Percentiles rank a stretch among this genome's conserved stretches.
Conservation (phyloP, 2,888 invertebrate genomes). For the Pharmacophagus antenor region DNA sequence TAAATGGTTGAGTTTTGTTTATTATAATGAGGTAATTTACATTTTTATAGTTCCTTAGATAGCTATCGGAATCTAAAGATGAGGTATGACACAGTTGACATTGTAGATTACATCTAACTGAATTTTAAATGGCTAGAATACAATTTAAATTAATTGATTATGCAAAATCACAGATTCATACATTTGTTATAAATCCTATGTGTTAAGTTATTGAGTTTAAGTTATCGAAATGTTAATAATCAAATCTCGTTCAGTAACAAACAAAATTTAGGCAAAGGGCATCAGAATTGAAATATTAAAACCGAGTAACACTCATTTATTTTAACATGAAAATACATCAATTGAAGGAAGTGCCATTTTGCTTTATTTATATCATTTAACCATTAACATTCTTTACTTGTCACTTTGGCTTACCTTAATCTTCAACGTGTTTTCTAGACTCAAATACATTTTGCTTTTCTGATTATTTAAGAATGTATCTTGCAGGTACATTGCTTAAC, state of each 20-base stretch:
- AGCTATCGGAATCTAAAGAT: constrained; percentile 17
- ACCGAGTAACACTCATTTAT: no score
- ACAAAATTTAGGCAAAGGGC: no score
- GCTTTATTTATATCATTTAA: not conserved
- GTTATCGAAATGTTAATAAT: not conserved
- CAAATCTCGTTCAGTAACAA: no score
- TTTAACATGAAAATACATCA: no score
- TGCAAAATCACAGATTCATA: not conserved
- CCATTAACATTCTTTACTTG: not conserved
- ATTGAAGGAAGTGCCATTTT: no score
- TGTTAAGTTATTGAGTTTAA: no score
- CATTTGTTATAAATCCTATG: not conserved
- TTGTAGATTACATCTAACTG: constrained; percentile 25
- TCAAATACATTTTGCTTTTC: not conserved
- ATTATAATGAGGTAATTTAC: constrained; percentile 60
- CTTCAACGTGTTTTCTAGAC: not conserved
- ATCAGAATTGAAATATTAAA: no score
- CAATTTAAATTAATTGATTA: not conserved
- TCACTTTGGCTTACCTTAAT: not conserved
- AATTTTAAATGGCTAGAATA: constrained; percentile 4
- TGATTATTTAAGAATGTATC: not conserved
- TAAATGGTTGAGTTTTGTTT: constrained; percentile 50
- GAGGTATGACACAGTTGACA: constrained; percentile 33
- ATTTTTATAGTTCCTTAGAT: constrained; percentile 53
- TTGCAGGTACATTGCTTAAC: not conserved